Evolutionary conservation across 2,113 vertebrate species (phyloP).

Genomic region (Meles meles): DNA sequence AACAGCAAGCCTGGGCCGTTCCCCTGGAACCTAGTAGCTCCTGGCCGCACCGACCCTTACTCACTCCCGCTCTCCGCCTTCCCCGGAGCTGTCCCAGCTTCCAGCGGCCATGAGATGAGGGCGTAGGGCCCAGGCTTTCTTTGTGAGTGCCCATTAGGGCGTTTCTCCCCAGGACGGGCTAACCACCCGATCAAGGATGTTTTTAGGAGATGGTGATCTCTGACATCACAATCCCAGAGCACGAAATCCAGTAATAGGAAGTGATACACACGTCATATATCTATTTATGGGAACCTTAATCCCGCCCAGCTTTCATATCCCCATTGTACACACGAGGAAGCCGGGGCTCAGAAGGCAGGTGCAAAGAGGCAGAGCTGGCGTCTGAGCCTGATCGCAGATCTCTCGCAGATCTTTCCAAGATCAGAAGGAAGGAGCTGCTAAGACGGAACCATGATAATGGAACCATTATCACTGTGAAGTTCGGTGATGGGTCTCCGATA

Average conservation of each 20-base stretch:
- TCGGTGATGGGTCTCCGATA: background rate
- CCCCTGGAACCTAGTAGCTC: background rate
- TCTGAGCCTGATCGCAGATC: too few relatives aligned
- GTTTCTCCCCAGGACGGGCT: background rate
- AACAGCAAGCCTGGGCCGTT: background rate
- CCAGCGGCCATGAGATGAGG: background rate
- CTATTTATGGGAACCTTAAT: too few relatives aligned
- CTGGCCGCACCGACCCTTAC: background rate
- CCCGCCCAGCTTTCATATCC: background rate
- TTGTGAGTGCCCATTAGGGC: background rate
- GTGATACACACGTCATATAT: too few relatives aligned
- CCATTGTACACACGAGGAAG: background rate
- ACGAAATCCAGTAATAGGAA: background rate
- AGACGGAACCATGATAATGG: background rate
- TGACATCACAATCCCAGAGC: background rate
- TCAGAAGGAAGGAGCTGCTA: background rate
- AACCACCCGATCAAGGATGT: background rate
- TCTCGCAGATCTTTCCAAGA: background rate
- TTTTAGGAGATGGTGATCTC: background rate
- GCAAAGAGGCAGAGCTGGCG: background rate
- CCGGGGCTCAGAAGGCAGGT: background rate
- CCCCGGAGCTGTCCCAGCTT: background rate
- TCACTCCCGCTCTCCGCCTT: rapidly evolving
- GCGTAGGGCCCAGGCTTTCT: background rate
- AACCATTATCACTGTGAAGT: too few relatives aligned